Conservation (phyloP, 1,140 invertebrate genomes). For the Meloidogyne hapla region DNA sequence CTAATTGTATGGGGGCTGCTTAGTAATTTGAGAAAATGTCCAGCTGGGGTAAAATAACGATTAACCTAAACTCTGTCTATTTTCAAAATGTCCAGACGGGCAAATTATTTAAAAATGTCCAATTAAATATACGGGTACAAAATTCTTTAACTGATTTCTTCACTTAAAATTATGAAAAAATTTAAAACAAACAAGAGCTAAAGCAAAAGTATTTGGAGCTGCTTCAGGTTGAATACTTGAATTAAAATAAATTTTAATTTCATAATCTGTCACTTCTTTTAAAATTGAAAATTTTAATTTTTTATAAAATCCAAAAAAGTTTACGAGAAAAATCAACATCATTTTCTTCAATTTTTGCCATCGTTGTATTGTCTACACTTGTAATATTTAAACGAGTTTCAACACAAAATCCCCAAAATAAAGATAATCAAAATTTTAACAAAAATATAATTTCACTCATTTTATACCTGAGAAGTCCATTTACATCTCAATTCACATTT, state of each 20-base stretch:
- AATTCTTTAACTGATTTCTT: no score
- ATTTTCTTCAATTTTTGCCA: constrained; percentile 21
- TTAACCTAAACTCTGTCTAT: neutral
- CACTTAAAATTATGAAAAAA: neutral
- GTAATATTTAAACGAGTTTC: neutral
- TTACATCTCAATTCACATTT: constrained; percentile 41
- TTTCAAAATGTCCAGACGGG: no score
- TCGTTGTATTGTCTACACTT: constrained; percentile 20
- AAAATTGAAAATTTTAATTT: neutral
- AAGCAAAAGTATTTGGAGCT: constrained; percentile 8
- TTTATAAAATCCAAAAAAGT: neutral
- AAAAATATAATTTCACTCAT: neutral
- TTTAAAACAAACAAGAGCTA: constrained; percentile 5
- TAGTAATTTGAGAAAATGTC: neutral
- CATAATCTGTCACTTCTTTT: constrained; percentile 19
- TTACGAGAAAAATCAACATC: neutral
- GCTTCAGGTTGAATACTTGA: constrained; percentile 7
- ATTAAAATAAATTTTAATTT: constrained; percentile 28
- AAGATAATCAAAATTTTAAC: no score
- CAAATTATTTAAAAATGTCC: neutral
- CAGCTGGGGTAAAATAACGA: neutral
- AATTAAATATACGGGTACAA: no score
- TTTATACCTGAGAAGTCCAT: constrained; percentile 35
- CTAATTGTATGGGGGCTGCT: neutral
- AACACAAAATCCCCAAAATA: neutral